These are phyloP conservation scores for Aporophyla lueneburgensis DNA, from an alignment of 2,888 invertebrate species.

Conservation along the genomic window DNA sequence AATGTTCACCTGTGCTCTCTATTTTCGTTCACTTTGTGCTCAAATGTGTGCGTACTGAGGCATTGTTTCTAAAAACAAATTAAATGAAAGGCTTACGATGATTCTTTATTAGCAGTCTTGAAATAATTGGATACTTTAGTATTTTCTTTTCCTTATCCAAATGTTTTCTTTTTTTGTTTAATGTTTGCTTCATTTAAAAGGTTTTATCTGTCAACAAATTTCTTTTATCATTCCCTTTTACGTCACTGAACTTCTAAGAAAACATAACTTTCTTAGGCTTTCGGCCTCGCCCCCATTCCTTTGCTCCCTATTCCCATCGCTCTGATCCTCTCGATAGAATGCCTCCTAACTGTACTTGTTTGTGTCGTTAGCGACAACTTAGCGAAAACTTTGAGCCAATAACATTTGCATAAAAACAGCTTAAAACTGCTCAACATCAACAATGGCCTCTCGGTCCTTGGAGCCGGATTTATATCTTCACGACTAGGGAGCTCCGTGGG, in stretches of 20 bases:
- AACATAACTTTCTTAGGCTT: slow-evolving; percentile 7
- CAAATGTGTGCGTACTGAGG: background rate
- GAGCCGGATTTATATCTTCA: slow-evolving; percentile 21
- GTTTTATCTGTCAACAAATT: slow-evolving; percentile 22
- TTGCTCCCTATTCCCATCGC: slow-evolving; percentile 5
- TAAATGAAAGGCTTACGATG: background rate
- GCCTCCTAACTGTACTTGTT: slow-evolving; percentile 45
- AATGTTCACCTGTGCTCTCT: background rate
- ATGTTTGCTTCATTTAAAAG: slow-evolving; percentile 19
- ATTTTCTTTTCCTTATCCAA: background rate
- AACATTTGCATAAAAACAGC: slow-evolving; percentile 70
- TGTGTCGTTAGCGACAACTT: slow-evolving; percentile 55
- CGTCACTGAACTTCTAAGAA: slow-evolving; percentile 26
- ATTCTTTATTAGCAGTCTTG: background rate
- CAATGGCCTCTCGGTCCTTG: slow-evolving; percentile 34
- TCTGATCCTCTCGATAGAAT: slow-evolving; percentile 41
- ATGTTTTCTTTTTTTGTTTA: background rate
- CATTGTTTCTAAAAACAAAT: background rate
- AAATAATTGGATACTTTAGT: background rate
- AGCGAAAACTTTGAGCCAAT: slow-evolving; percentile 63
- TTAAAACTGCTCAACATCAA: slow-evolving; percentile 59
- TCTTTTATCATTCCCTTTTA: slow-evolving; percentile 8
- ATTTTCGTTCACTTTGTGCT: background rate
- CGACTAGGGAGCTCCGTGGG: background rate
- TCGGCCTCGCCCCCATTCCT: slow-evolving; percentile 26